These are phyloP conservation scores for Drymodes brunneopygia DNA, from an alignment of 2,113 vertebrate genomes.

Conservation along the genomic window DNA sequence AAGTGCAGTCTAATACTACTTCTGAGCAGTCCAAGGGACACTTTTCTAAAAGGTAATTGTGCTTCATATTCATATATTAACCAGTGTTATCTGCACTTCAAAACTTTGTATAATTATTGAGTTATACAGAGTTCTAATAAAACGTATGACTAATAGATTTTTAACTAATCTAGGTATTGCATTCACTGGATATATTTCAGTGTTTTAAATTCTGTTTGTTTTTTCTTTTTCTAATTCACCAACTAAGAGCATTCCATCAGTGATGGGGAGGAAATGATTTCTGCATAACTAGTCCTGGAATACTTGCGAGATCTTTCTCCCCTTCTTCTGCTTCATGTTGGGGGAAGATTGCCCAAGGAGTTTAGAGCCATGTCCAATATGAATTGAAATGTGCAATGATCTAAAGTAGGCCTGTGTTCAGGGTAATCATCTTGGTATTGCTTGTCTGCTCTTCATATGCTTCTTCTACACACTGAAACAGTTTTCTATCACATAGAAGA, in stretches of 20 bases:
- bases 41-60: constrained; percentile 95
- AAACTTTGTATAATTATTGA: constrained; percentile 18
- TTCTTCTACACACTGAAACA: background rate
- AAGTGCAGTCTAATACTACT: constrained; percentile 95
- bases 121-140: background rate
- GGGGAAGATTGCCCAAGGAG: background rate
- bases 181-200: background rate
- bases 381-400: background rate
- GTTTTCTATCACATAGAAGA: background rate
- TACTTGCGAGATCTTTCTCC: background rate
- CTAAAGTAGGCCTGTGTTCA: background rate
- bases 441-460: background rate
- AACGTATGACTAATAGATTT: background rate
- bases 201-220: background rate
- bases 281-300: constrained; percentile 58
- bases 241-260: constrained; percentile 2
- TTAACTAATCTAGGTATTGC: background rate
- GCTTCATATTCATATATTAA: constrained; percentile 69
- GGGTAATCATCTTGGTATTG: background rate
- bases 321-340: background rate
- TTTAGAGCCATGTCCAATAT: background rate
- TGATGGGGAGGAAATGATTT: background rate
- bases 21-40: constrained; percentile 95
- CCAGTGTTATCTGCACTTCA: constrained; percentile 43
- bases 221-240: background rate